These are phyloP conservation scores for Diadumene lineata DNA, from an alignment of 92 coral and sea anemone genomes.

Conservation along the genomic window DNA sequence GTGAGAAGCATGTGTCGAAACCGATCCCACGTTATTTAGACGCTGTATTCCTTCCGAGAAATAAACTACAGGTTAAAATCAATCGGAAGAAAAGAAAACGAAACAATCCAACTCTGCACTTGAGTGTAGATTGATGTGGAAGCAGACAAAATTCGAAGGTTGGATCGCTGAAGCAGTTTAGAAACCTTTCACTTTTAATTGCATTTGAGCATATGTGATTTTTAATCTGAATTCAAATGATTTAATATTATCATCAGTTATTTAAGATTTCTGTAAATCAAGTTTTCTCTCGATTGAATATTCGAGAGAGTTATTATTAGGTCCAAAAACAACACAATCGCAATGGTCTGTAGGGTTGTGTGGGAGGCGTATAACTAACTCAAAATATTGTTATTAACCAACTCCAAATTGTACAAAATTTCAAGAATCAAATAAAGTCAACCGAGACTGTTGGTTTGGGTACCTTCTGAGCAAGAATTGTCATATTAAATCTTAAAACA, in stretches of 20 bases:
- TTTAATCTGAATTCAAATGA: neutral
- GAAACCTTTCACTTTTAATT: conserved; percentile 5
- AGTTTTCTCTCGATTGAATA: neutral
- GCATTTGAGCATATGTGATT: neutral
- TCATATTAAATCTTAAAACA: neutral
- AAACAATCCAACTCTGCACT: neutral
- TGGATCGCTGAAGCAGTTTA: neutral
- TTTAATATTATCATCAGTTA: neutral
- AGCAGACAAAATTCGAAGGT: neutral
- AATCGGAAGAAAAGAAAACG: neutral
- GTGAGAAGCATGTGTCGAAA: neutral
- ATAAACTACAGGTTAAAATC: neutral
- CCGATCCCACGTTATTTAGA: conserved; percentile 3
- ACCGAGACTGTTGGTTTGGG: neutral
- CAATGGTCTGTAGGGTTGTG: neutral
- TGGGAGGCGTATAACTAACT: neutral
- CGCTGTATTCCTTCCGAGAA: neutral
- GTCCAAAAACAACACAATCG: neutral
- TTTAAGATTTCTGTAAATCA: neutral
- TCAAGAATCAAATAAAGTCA: neutral
- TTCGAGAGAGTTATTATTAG: neutral
- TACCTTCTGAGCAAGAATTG: neutral
- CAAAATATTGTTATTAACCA: neutral
- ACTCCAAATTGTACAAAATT: neutral
- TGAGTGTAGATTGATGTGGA: neutral